Base-by-base conservation (phyloP, 2,113 vertebrate genomes). In the Dissostichus mawsoni region DNA sequence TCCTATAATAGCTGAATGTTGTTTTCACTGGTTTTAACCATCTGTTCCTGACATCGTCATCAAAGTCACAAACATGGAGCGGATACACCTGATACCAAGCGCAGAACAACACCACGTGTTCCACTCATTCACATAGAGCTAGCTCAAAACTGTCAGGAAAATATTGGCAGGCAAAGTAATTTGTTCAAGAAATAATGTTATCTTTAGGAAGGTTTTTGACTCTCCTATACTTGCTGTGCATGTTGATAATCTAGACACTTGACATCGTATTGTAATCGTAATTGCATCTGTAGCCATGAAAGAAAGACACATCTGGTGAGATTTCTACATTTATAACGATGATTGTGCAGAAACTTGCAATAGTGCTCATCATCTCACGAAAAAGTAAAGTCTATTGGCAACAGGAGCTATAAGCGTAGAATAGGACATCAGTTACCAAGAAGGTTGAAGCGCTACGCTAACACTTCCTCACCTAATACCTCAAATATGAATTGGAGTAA, bases 11-110 rank as follows among this genome's bases (percentile, higher is more conserved):
- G 4, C 11, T 76, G 45, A 52, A 5, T 29, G 62, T 25, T 45
- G 52, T 55, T 51, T 70, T 51, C 36, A 41, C 36, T 41, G 36
- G 7, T 41, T 41, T 41, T 29, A 44, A 55, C 74, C 79, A 82
- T 86, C 66, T 75, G 70, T 56, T 82, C 47, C 13, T 33, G 53
- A 33, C 44, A 18, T 48, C 18, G 11, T 53, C 8, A 61, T 69
- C 29, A 41, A 51, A 68, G 29, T 41, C 33, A 1, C 4, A 45
- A 16, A 74, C 44, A 50, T 5, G 47, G 11, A 3, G 33, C 29
- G 47, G 5, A 68, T 20, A 61, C 69, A 82, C 51, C 58, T 81
- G 69, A 81, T 74, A 61, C 69, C 61, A 65, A 50, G 53, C 3
- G 17, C 18, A 53, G 29, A 36, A 51, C 7, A 7, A 62, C 58